These are phyloP conservation scores for Garrulus glandarius DNA, from an alignment of 2,797 vertebrate genomes.

Conservation along the genomic window DNA sequence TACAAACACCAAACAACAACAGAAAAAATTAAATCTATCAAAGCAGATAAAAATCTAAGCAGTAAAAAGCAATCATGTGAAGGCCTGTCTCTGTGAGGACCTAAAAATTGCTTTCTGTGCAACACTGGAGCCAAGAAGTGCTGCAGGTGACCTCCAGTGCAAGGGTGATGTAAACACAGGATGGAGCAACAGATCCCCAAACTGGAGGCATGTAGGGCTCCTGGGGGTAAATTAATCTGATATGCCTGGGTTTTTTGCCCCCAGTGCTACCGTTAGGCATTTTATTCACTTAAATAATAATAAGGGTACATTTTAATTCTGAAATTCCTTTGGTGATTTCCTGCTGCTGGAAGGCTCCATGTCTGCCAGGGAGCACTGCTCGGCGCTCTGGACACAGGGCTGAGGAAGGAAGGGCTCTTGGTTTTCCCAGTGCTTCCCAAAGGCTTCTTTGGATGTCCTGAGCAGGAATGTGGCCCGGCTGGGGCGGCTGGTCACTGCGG, in stretches of 20 bases:
- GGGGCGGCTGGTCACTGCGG: fast-evolving
- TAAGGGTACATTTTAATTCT: background rate
- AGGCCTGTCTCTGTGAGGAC: background rate
- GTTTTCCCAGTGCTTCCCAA: background rate
- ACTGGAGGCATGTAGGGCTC: background rate
- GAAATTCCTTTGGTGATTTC: background rate
- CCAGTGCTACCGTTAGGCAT: background rate
- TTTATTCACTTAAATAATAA: background rate
- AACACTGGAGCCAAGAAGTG: background rate
- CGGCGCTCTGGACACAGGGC: fast-evolving
- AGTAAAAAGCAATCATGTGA: background rate
- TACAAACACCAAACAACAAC: background rate
- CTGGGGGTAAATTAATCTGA: background rate
- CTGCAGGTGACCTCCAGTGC: background rate
- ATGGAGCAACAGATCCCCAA: background rate
- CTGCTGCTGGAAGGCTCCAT: background rate
- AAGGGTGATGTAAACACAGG: background rate
- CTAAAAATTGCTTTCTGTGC: background rate
- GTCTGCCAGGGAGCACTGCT: fast-evolving
- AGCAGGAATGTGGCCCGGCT: fast-evolving
- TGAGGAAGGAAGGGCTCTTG: background rate
- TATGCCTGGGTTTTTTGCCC: background rate
- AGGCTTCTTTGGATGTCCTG: background rate
- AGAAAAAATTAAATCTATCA: background rate
- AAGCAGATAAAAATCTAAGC: background rate